Conservation (phyloP, 2,797 vertebrate species). For the Rhinatrema bivittatum region DNA sequence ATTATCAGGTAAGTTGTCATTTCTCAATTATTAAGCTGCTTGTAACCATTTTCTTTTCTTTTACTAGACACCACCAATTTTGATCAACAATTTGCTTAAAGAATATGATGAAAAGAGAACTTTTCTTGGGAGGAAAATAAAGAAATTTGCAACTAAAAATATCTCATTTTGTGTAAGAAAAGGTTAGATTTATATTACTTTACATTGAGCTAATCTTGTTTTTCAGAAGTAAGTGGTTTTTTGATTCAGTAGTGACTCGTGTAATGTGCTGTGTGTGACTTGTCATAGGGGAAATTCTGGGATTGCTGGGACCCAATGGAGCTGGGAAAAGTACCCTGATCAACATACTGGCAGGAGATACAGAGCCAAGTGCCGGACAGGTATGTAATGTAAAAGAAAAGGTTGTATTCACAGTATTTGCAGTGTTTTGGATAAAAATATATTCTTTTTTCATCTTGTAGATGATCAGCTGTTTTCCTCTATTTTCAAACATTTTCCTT, state of each 20-base stretch:
- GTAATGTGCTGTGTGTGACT: background rate
- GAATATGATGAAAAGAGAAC: slow-evolving; percentile 74
- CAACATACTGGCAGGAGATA: slow-evolving; percentile 84
- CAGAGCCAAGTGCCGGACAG: slow-evolving; percentile 80
- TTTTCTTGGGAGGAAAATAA: slow-evolving; percentile 63
- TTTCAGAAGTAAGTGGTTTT: rapidly evolving
- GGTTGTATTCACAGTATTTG: no score
- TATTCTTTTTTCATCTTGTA: no score
- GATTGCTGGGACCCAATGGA: slow-evolving; percentile 87
- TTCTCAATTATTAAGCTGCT: no score
- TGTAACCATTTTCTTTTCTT: background rate
- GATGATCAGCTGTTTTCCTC: no score
- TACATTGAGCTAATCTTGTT: background rate
- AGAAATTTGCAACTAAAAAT: slow-evolving; percentile 79
- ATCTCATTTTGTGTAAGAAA: slow-evolving; percentile 88
- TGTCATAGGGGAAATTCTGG: slow-evolving; percentile 81
- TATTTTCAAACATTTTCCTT: no score
- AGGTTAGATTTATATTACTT: slow-evolving; percentile 54
- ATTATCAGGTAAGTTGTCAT: no score
- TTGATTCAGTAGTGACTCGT: background rate
- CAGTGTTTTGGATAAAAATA: no score
- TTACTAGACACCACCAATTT: slow-evolving; percentile 75
- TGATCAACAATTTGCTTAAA: slow-evolving; percentile 82
- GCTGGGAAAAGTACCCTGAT: slow-evolving; percentile 90
- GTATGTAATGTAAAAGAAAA: slow-evolving; percentile 55